Base-by-base conservation (phyloP, 1,140 invertebrate species). In the Tribolium madens region DNA sequence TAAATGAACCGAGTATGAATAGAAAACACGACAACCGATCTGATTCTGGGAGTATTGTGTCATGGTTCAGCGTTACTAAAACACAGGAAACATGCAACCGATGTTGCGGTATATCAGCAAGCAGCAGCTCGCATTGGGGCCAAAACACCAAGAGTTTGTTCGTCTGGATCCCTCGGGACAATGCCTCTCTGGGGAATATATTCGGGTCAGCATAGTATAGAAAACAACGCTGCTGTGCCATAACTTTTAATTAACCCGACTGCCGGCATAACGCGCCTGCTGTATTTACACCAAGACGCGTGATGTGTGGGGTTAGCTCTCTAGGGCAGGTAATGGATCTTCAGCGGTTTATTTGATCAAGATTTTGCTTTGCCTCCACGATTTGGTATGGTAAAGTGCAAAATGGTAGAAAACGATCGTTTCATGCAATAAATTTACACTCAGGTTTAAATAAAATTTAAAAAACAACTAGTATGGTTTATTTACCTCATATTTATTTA, bases 181-280 rank as follows among this genome's bases (percentile, higher is more conserved):
- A 31, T 33, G 12, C 57, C 18, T 64, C 57, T 12, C 57, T n/a
- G 4, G n/a, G 57, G 57, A 64, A 64, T 9, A 33, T 64, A 26
- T 64, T 31, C 26, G 57, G 57, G 57, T 15, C 57, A 42, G 57
- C 57, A 26, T 26, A 7, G 57, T 64, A 64, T 64, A 64, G 57
- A 64, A 64, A 64, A 64, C 26, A 33, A 7, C 31, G 57, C 57
- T 33, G 57, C 26, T 64, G 57, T 64, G 57, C 57, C 57, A 64
- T 64, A 64, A 64, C 57, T 64, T 64, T 64, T 64, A 64, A 64
- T 64, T 64, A 64, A 64, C 57, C 57, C 31, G 10, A 64, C 21
- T 33, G 12, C 57, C 12, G 26, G 26, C 57, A 64, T 64, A 64
- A 64, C 57, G 57, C 57, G 21, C 12, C 4, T 64, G 57, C 18